Evolutionary conservation across 1,140 invertebrate genomes (phyloP).

Genomic region (Sitophilus oryzae): DNA sequence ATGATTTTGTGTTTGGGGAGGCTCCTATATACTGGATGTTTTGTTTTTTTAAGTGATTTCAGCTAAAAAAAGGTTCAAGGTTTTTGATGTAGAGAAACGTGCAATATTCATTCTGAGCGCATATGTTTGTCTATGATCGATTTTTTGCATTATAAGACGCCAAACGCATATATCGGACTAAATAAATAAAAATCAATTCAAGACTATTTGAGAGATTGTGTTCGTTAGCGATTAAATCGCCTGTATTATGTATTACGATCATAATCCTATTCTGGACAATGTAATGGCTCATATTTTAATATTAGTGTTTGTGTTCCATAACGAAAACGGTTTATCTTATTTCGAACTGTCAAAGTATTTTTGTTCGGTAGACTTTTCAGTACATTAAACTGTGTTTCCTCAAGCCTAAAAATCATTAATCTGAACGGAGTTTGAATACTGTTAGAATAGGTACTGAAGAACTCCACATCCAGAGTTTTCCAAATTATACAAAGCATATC

Average conservation of each 20-base stretch:
- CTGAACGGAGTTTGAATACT: too few relatives aligned
- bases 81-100: too few relatives aligned
- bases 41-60: too few relatives aligned
- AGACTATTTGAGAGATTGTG: conserved; percentile 24
- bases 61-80: too few relatives aligned
- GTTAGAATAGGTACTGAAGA: too few relatives aligned
- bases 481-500: too few relatives aligned
- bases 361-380: not conserved
- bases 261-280: conserved; percentile 25
- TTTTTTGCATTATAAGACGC: conserved; percentile 17
- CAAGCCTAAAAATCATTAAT: too few relatives aligned
- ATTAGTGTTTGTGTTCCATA: conserved; percentile 32
- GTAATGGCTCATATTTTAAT: conserved; percentile 27
- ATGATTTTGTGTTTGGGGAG: too few relatives aligned
- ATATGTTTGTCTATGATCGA: not conserved
- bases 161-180: conserved; percentile 22
- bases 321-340: conserved; percentile 26
- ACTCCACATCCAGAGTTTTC: too few relatives aligned
- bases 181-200: conserved; percentile 12
- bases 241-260: conserved; percentile 25
- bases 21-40: too few relatives aligned
- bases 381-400: too few relatives aligned
- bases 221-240: conserved; percentile 19
- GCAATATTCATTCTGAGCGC: not conserved
- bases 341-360: not conserved